Base-by-base conservation (phyloP, 2,113 vertebrate genomes). In the Heterotis niloticus region DNA sequence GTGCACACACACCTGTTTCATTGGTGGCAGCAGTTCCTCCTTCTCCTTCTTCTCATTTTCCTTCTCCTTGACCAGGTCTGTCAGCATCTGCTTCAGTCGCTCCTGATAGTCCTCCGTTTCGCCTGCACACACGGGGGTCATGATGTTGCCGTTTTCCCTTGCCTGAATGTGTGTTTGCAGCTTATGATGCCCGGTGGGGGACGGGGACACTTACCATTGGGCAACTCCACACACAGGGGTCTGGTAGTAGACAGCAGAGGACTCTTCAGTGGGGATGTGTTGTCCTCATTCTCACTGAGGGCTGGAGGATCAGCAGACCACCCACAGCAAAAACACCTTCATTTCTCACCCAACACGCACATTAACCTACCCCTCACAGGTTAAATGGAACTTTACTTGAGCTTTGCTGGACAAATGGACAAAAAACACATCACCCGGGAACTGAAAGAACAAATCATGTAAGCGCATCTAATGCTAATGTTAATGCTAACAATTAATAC, bases 11-110 rank as follows among this genome's bases (percentile, higher is more conserved):
- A 24, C 71, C 95, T 99, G 98, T 82, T 92, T 96, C 98, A 99
- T 98, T 86, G 94, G 94, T 1, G 94, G 92, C 82, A 98, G 71
- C 64, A 94, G 94, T 24, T 96, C 95, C 79, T 98, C 94, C 10
- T 82, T 85, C 78, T 92, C 92, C 44, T 92, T 91, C 24, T 82
- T 85, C 78, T 92, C 92, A 34, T 92, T 91, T 10, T 97, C 93
- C 79, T 96, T 96, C 79, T 94, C 94, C 90, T 93, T 96, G 83
- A 89, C 93, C 81, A 98, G 85, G 83, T 98, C 96, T 87, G 93
- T 93, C 80, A 99, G 89, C 98, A 99, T 99, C 89, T 96, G 95
- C 86, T 96, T 98, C 87, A 99, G 74, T 79, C 98, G 97, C 86
- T 96, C 94, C 86, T 96, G 95, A 82, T 96, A 97, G 84, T 94